These are phyloP conservation scores for Lepidurus packardi DNA, from an alignment of 1,140 invertebrate species.

Conservation along the genomic window DNA sequence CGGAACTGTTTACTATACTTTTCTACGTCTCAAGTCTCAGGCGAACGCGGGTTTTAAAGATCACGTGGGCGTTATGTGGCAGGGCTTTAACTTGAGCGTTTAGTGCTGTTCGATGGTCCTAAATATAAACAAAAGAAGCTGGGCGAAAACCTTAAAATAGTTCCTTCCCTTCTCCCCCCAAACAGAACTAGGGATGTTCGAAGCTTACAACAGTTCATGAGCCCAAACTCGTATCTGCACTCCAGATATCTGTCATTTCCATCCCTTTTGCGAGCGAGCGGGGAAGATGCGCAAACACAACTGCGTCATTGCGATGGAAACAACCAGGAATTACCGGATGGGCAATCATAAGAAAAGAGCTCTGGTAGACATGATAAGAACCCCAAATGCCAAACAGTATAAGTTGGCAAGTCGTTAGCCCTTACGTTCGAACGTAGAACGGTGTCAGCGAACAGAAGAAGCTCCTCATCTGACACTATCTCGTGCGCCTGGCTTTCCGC, in stretches of 20 bases:
- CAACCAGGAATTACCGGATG: not conserved
- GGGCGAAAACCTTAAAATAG: not conserved
- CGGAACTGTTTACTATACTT: not conserved
- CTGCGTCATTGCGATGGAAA: not conserved
- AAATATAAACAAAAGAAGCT: constrained; percentile 20
- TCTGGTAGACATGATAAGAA: not conserved
- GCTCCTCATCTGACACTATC: not conserved
- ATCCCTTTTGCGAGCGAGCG: not conserved
- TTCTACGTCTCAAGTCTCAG: not conserved
- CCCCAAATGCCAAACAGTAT: too few species aligned
- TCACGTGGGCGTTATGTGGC: constrained; percentile 11
- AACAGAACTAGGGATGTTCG: not conserved
- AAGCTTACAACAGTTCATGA: not conserved
- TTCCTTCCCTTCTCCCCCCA: not conserved
- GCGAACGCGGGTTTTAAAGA: not conserved
- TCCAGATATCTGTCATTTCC: not conserved
- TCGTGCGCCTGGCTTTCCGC: not conserved
- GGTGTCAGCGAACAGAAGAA: not conserved
- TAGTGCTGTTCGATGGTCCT: constrained; percentile 6
- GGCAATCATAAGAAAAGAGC: not conserved
- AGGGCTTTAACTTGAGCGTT: constrained; percentile 4
- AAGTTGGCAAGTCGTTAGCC: too few species aligned
- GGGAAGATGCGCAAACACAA: not conserved
- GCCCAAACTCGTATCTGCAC: not conserved
- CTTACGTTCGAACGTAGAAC: not conserved